phyloP scores from a whole-genome alignment of 2,797 vertebrate genomes.

The Streptopelia turtur region DNA sequence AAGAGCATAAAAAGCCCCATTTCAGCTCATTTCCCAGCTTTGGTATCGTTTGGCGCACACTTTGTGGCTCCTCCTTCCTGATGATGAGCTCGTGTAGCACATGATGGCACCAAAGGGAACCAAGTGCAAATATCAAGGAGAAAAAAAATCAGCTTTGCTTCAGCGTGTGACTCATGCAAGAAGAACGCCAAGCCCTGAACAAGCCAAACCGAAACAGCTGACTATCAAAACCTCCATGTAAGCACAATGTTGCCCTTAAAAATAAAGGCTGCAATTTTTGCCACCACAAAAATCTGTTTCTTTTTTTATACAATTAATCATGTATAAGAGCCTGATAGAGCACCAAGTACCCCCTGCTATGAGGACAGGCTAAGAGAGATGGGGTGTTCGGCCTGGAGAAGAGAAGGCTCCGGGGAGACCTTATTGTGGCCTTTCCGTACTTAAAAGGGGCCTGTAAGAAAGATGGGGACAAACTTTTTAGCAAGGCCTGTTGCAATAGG shows the following conservation, averaged over 20 bases:
- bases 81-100: background rate
- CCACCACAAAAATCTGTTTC: background rate
- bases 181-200: background rate
- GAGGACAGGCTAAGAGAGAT: too few species aligned
- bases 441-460: too few species aligned
- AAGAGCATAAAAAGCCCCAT: background rate
- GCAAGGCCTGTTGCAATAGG: too few species aligned
- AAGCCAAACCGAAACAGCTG: constrained; percentile 16
- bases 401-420: too few species aligned
- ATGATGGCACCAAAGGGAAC: constrained; percentile 56
- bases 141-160: background rate
- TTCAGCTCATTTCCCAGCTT: background rate
- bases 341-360: background rate
- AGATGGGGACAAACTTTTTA: too few species aligned
- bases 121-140: background rate
- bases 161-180: background rate
- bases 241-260: background rate
- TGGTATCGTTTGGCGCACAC: fast-evolving
- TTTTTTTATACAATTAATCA: background rate
- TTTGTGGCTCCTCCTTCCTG: background rate
- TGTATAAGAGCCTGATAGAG: background rate
- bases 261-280: background rate
- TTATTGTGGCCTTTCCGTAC: too few species aligned
- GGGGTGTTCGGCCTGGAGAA: too few species aligned
- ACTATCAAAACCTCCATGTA: background rate